These are phyloP conservation scores for Lycaena phlaeas DNA, from an alignment of 2,888 invertebrate species.

Conservation along the genomic window DNA sequence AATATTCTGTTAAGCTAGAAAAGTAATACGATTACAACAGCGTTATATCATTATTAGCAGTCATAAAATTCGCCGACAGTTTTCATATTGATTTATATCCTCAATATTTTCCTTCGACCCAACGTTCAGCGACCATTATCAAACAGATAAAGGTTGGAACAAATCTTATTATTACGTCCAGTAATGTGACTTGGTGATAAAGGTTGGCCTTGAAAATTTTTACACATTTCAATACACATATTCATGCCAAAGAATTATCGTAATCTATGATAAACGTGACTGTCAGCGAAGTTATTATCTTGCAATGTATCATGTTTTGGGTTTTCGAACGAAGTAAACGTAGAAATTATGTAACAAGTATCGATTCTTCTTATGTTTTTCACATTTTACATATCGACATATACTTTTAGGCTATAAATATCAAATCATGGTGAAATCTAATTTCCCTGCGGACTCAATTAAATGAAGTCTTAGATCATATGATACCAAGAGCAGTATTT, in stretches of 20 bases:
- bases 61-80: too few relatives aligned
- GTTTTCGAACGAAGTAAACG: background rate
- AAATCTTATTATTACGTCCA: conserved; percentile 9
- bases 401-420: too few relatives aligned
- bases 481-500: background rate
- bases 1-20: too few relatives aligned
- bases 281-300: conserved; percentile 28
- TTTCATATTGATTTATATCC: too few relatives aligned
- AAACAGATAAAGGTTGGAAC: conserved; percentile 3
- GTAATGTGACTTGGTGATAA: conserved; percentile 8
- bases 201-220: conserved; percentile 28
- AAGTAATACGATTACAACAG: too few relatives aligned
- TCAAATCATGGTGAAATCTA: too few relatives aligned
- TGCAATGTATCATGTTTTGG: conserved; percentile 23
- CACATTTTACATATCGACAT: background rate
- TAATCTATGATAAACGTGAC: conserved; percentile 30
- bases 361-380: background rate
- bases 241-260: conserved; percentile 31
- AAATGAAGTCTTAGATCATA: background rate
- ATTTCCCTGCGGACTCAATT: background rate
- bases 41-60: too few relatives aligned
- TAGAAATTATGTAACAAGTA: background rate
- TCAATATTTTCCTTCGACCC: too few relatives aligned
- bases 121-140: background rate
- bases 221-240: conserved; percentile 23